These are phyloP conservation scores for Conus canariensis DNA, from an alignment of 2,888 invertebrate genomes.

Conservation along the genomic window DNA sequence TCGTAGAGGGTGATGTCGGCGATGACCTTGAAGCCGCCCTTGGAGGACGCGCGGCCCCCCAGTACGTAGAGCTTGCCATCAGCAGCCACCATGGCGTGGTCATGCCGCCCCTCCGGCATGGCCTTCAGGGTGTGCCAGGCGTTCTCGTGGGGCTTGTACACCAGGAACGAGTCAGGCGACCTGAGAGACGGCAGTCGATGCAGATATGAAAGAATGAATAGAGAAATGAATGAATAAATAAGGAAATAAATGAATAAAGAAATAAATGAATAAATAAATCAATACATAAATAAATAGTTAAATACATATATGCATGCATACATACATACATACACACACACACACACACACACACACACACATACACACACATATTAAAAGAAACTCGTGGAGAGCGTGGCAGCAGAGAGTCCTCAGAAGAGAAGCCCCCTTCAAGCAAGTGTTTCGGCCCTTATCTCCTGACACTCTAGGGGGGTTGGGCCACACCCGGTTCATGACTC, in stretches of 20 bases:
- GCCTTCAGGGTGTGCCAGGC: constrained; percentile 37
- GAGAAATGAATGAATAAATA: background rate
- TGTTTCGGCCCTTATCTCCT: no score
- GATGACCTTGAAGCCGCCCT: background rate
- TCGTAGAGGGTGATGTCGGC: constrained; percentile 41
- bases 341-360: background rate
- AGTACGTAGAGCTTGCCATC: constrained; percentile 42
- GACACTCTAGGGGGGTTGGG: no score
- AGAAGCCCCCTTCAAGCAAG: no score
- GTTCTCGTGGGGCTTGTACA: constrained; percentile 44
- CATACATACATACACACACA: background rate
- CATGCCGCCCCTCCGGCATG: constrained; percentile 35
- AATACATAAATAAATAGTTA: background rate
- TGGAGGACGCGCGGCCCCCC: constrained; percentile 35
- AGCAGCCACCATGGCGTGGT: constrained; percentile 46
- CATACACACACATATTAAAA: background rate
- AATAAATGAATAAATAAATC: background rate
- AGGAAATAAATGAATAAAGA: background rate
- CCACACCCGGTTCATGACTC: no score
- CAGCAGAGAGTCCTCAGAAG: no score
- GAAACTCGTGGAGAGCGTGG: no score
- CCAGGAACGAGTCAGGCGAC: constrained; percentile 33
- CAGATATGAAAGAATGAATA: background rate
- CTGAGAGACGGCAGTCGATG: background rate
- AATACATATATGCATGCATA: background rate